Evolutionary conservation across 1,140 invertebrate genomes (phyloP).

Genomic region (Scaptomyza hsui): DNA sequence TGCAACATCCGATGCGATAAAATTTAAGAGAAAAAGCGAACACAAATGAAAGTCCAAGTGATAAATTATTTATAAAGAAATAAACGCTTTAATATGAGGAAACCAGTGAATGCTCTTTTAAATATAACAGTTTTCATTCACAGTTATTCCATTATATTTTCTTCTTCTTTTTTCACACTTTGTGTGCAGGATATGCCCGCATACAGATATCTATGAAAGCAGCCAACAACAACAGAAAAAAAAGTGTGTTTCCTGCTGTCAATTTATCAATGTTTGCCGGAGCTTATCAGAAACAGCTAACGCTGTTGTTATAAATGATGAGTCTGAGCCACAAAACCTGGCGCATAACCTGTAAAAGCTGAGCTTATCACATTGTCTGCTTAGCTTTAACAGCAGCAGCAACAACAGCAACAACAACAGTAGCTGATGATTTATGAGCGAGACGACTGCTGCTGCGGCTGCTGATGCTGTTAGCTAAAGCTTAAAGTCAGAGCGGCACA

Average conservation of each 20-base stretch:
- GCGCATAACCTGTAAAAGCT: constrained; percentile 31
- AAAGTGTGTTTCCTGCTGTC: constrained; percentile 2
- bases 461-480: constrained; percentile 11
- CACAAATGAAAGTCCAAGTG: constrained; percentile 37
- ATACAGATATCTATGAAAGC: not conserved
- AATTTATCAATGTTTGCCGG: constrained; percentile 42
- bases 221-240: not conserved
- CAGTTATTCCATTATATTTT: too few species aligned
- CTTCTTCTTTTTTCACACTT: too few species aligned
- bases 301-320: constrained; percentile 52
- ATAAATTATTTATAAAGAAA: constrained; percentile 61
- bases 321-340: constrained; percentile 26
- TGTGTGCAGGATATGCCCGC: not conserved
- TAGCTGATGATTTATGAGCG: constrained; percentile 64
- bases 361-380: constrained; percentile 65
- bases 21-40: constrained; percentile 22
- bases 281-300: constrained; percentile 41
- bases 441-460: not conserved
- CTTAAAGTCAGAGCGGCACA: constrained; percentile 50
- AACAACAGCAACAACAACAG: not conserved
- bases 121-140: not conserved
- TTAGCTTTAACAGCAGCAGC: constrained; percentile 16
- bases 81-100: not conserved
- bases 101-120: not conserved
- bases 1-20: constrained; percentile 70